Base-by-base conservation (phyloP, 2,797 vertebrate species). In the Cuniculus paca region DNA sequence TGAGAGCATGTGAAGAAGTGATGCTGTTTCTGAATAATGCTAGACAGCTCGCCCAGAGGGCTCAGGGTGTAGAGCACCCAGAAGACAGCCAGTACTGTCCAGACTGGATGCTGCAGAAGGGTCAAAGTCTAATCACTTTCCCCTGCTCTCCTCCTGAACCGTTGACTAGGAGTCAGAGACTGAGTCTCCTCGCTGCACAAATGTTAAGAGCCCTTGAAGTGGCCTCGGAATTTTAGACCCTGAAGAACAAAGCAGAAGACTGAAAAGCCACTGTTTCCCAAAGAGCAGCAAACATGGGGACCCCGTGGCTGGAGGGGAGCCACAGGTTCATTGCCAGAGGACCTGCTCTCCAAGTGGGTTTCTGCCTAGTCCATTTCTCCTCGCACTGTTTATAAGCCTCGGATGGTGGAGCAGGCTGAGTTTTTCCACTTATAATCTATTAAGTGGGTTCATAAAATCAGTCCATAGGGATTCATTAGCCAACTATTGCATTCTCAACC, bases 71-170 rank as follows among this genome's bases (percentile, higher is more conserved):
- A 34, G 82, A 86, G 39, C 81, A 74, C 31, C 0, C 0, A 36
- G 93, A 7, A 97, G 93, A 83, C 0, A 14, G 70, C 70, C 85
- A 63, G 19, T 42, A 3, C 56, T 89, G 72, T 0, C 0, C 75
- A 93, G 78, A 26, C 6, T 14, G 65, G 42, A 0, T 0, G 24
- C 52, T 65, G 65, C 0, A 0, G 58, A 5, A 4, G 31, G 56
- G 34, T 34, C 0, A 2, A 56, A 2, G 2, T 93, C n/a, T 91
- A 79, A 92, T 94, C 22, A 4, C 2, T 1, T 92, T 28, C 13
- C 10, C 28, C 26, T 34, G 58, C 60, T 75, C 82, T 78, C 84
- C 91, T 89, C 72, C 90, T n/a, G 34, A 70, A 68, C 74, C 0
- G 0, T 48, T 60, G 94, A n/a, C 45, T 90, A 79, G 26, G 20